These are phyloP conservation scores for Podabrus alpinus DNA, from an alignment of 2,888 invertebrate genomes.

Conservation along the genomic window DNA sequence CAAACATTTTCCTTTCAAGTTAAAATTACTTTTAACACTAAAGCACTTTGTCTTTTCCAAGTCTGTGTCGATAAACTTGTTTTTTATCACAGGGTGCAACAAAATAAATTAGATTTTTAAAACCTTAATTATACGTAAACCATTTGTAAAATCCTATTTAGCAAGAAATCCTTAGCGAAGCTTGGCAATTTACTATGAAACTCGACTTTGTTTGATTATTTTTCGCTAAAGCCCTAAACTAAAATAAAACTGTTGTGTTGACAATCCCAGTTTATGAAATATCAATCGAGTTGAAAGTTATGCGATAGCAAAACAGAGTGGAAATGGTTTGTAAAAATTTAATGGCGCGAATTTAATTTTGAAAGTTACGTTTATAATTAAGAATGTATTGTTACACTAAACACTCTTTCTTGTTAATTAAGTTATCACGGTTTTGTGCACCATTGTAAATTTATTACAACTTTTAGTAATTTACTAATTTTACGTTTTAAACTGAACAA, in stretches of 20 bases:
- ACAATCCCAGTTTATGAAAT: background rate
- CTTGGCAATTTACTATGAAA: background rate
- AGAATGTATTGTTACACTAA: background rate
- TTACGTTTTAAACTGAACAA: background rate
- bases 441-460: background rate
- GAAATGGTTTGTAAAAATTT: background rate
- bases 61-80: background rate
- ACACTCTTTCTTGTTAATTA: background rate
- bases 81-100: background rate
- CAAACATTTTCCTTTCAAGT: background rate
- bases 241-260: background rate
- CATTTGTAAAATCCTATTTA: background rate
- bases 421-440: background rate
- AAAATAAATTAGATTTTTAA: background rate
- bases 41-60: background rate
- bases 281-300: background rate
- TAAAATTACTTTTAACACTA: constrained; percentile 2
- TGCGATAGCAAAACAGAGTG: background rate
- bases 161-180: background rate
- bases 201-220: background rate
- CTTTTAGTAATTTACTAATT: background rate
- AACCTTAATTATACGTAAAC: background rate
- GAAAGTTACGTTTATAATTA: background rate
- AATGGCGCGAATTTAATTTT: background rate
- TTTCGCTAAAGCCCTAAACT: background rate